These are phyloP conservation scores for Diprion similis DNA, from an alignment of 1,140 invertebrate genomes.

Conservation along the genomic window DNA sequence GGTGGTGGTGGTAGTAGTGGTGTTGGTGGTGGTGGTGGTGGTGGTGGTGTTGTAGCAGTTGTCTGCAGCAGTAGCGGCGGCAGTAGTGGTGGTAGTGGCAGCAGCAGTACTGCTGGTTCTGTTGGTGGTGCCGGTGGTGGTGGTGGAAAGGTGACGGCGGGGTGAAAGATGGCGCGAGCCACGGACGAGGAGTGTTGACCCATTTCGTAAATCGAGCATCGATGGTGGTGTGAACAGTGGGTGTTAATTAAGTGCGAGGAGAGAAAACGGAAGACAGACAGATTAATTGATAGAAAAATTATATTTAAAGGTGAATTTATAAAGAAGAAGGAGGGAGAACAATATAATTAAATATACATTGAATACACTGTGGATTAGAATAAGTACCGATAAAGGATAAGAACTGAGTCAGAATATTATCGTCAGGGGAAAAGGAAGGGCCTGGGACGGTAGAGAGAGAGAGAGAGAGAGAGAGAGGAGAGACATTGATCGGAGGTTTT, in stretches of 20 bases:
- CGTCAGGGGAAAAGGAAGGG: neutral
- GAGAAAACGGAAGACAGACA: neutral
- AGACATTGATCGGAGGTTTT: no score
- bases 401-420: no score
- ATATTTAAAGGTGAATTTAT: neutral
- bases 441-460: neutral
- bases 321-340: no score
- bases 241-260: conserved; percentile 4
- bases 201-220: conserved; percentile 39
- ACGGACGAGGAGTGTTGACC: conserved; percentile 51
- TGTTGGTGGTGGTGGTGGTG: no score
- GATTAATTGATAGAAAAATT: conserved; percentile 17
- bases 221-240: neutral
- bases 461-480: conserved; percentile 16
- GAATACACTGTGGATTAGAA: no score
- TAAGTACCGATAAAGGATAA: no score
- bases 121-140: neutral
- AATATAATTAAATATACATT: no score
- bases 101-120: neutral
- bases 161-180: conserved; percentile 51
- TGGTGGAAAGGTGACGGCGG: conserved; percentile 26
- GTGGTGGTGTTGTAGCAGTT: no score
- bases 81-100: no score
- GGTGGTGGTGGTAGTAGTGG: no score
- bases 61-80: no score